A percentile compares a stretch with the other conserved stretches of the same genome.
These are phyloP conservation scores for Ferrisia virgata DNA, from an alignment of 2,888 invertebrate species.

Conservation along the genomic window DNA sequence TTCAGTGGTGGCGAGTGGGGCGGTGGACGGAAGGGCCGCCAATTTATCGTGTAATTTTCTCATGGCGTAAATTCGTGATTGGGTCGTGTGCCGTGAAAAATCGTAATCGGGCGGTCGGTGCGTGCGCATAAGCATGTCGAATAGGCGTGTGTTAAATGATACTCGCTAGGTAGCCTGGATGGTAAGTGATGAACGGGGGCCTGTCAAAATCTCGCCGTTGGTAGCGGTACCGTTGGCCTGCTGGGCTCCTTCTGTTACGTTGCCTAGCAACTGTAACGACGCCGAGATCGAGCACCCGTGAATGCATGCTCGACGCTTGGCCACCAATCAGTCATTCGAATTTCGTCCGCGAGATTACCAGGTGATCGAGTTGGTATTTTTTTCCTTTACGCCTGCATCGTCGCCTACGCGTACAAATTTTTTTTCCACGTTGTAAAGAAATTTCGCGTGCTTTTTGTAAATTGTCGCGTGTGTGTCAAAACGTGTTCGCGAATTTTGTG, in stretches of 20 bases:
- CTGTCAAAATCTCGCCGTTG: constrained; percentile 33
- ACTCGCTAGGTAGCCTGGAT: constrained; percentile 35
- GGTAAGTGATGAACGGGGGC: constrained; percentile 40
- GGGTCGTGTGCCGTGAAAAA: neutral
- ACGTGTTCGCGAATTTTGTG: neutral
- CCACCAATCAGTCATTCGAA: constrained; percentile 38
- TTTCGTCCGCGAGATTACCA: constrained; percentile 14
- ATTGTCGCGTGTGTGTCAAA: neutral
- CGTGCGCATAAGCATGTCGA: constrained; percentile 28
- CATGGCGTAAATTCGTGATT: neutral
- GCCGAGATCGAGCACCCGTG: neutral
- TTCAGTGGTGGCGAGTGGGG: neutral
- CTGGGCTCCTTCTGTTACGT: constrained; percentile 27
- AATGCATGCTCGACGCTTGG: neutral
- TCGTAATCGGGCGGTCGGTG: constrained; percentile 14
- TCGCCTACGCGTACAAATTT: too few species aligned
- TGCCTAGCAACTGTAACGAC: constrained; percentile 38
- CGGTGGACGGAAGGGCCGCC: neutral
- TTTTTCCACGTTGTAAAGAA: too few species aligned
- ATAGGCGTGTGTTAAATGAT: constrained; percentile 40
- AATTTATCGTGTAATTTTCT: constrained; percentile 25
- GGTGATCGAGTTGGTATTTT: constrained; percentile 7
- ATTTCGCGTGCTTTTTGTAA: too few species aligned
- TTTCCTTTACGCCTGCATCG: too few species aligned
- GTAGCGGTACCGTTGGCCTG: neutral